Base-by-base conservation (phyloP, 2,113 vertebrate genomes). In the Siniperca knerii region DNA sequence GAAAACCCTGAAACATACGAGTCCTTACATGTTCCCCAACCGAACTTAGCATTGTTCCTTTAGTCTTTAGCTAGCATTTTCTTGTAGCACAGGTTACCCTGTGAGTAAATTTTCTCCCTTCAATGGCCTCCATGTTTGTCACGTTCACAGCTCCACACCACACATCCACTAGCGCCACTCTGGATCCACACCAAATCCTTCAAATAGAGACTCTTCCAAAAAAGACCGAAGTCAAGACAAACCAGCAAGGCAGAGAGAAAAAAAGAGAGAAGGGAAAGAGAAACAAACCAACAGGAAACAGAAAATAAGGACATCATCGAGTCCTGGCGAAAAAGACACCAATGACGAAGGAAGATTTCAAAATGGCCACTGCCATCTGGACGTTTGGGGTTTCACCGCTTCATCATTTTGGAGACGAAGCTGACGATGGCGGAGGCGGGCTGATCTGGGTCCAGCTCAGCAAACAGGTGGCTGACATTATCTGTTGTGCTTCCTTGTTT, bases 401-500 rank as follows among this genome's bases (percentile, higher is more conserved):
- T 98, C 97, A 98, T 97, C 93, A 97, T 97, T 88, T 97, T 98
- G 93, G 97, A 97, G 89, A 99, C 96, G 5, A 98, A 99, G 96
- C 96, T 97, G 95, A 98, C 97, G 0, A 99, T 99, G 94, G 98
- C 97, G 0, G 96, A 95, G 74, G 98, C 98, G 0, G 98, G 98
- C 92, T 99, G 98, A 79, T 97, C 97, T 0, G 96, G 96, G 86
- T 99, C 98, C 82, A 98, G 95, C 95, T 99, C 98, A 0, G 98
- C 98, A 18, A 99, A 99, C 90, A 99, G 97, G 95, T 99, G 98
- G 93, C 97, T 98, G 82, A 99, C 94, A 11, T 99, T 99, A 96
- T 99, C 98, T 8, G 98, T 99, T 93, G 97, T 98, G 95, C 98
- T 99, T 93, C 98, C 98, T 95, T 99, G 98, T 93, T 99, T 99